Evolutionary conservation across 2,888 invertebrate genomes (phyloP), one percentile per base, ranked within the genome.

Genomic region (Conomelus anceps): DNA sequence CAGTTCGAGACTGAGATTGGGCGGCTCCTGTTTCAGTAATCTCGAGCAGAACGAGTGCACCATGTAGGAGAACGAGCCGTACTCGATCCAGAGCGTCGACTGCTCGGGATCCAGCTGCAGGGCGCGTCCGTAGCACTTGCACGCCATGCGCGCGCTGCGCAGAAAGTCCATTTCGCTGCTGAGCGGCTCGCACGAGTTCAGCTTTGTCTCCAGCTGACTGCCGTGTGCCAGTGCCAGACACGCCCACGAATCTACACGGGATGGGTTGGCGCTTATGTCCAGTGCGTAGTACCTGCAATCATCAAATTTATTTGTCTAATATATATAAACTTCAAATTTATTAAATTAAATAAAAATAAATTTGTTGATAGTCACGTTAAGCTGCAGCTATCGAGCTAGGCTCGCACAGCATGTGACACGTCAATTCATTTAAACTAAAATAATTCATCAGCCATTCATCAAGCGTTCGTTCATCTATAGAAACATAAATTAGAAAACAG

Each of bases 241-340:
- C 0, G 98, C 98, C 99, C 99, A 99, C 0, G 99, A 97, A 93
- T 98, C 98, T 90, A 98, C 95, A 88, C 98, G 95, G 89, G 95
- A 94, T 0, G 96, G 97, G 93, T 97, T 97, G 29, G 97, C 94
- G 91, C 97, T 96, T 23, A 99, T 94, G 93, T 99, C 99, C 91
- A 96, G 94, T 89, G 96, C 94, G 93, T 98, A 98, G 93, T 96
- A 98, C 92, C 96, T 86, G 63, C 34, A 34, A 34, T n/a, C n/a
- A n/a, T n/a, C n/a, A n/a, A n/a, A n/a, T n/a, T n/a, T n/a, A n/a
- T n/a, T n/a, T n/a, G n/a, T n/a, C n/a, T n/a, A n/a, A n/a, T n/a
- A n/a, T n/a, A n/a, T n/a, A n/a, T n/a, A n/a, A n/a, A n/a, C n/a
- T n/a, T n/a, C n/a, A n/a, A n/a, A n/a, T n/a, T n/a, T n/a, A n/a